Conservation (phyloP, 2,797 vertebrate species). For the Leontocebus nigricollis region DNA sequence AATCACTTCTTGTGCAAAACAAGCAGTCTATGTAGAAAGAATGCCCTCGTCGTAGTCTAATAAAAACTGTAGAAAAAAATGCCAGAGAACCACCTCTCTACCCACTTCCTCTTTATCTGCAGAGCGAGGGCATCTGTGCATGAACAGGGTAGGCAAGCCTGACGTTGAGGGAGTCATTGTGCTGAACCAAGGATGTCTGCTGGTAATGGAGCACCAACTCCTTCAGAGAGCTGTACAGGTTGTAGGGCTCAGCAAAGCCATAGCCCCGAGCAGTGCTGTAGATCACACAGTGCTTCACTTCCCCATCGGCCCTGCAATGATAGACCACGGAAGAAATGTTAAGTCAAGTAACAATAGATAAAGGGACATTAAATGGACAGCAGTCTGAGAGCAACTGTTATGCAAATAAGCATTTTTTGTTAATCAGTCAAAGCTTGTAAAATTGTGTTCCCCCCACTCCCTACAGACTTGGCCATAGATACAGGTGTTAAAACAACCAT, state of each 20-base stretch:
- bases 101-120: slow-evolving; percentile 89
- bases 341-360: neutral
- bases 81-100: slow-evolving; percentile 76
- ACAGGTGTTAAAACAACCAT: neutral
- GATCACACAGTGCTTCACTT: slow-evolving; percentile 98
- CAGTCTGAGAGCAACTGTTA: neutral
- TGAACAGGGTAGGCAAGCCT: slow-evolving; percentile 95
- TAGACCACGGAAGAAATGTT: neutral
- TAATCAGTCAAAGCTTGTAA: neutral
- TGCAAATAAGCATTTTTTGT: neutral
- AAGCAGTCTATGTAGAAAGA: slow-evolving; percentile 98
- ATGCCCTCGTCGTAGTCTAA: slow-evolving; percentile 93
- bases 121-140: slow-evolving; percentile 93
- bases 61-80: slow-evolving; percentile 93
- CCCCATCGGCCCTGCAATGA: slow-evolving; percentile 90
- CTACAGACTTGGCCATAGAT: neutral
- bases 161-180: slow-evolving; percentile 97
- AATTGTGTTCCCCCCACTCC: neutral
- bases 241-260: slow-evolving; percentile 97
- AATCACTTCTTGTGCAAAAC: slow-evolving; percentile 99
- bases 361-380: neutral
- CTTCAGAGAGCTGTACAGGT: slow-evolving; percentile 96
- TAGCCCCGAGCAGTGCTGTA: slow-evolving; percentile 95
- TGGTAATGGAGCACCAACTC: slow-evolving; percentile 98
- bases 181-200: slow-evolving; percentile 96